Percentiles rank a stretch among this genome's conserved stretches.
phyloP scores from a whole-genome alignment of 1,140 invertebrate genomes.

The Leucophenga varia region DNA sequence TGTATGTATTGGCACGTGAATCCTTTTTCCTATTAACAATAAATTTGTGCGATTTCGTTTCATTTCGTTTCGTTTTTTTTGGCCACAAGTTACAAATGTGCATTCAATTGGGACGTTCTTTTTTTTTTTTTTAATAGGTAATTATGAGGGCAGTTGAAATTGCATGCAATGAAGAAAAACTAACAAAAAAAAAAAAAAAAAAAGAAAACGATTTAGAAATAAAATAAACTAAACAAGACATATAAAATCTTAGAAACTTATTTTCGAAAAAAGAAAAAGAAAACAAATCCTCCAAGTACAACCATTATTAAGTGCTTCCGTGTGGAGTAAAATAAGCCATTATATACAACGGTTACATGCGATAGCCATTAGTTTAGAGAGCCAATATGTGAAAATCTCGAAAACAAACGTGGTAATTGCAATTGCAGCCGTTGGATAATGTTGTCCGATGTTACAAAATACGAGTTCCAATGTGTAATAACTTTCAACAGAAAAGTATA shows the following conservation, averaged over 20 bases:
- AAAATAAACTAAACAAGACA: too few relatives aligned
- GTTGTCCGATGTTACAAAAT: constrained; percentile 30
- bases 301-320: too few relatives aligned
- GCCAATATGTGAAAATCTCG: constrained; percentile 50
- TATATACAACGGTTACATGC: constrained; percentile 52
- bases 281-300: constrained; percentile 26
- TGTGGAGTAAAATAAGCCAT: constrained; percentile 35
- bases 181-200: too few relatives aligned
- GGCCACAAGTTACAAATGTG: constrained; percentile 19
- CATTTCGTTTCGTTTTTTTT: too few relatives aligned
- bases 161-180: constrained; percentile 1
- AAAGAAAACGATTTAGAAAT: too few relatives aligned
- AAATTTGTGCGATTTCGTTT: constrained; percentile 48
- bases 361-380: constrained; percentile 49
- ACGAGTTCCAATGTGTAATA: constrained; percentile 47
- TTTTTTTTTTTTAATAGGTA: constrained; percentile 9
- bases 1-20: constrained; percentile 11
- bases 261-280: constrained; percentile 3
- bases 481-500: too few relatives aligned
- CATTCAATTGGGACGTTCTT: constrained; percentile 7
- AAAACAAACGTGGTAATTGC: constrained; percentile 38
- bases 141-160: not conserved
- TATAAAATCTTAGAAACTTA: too few relatives aligned
- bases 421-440: constrained; percentile 18
- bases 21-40: constrained; percentile 52